Conservation (phyloP, 2,113 vertebrate genomes). For the Gadus chalcogrammus region DNA sequence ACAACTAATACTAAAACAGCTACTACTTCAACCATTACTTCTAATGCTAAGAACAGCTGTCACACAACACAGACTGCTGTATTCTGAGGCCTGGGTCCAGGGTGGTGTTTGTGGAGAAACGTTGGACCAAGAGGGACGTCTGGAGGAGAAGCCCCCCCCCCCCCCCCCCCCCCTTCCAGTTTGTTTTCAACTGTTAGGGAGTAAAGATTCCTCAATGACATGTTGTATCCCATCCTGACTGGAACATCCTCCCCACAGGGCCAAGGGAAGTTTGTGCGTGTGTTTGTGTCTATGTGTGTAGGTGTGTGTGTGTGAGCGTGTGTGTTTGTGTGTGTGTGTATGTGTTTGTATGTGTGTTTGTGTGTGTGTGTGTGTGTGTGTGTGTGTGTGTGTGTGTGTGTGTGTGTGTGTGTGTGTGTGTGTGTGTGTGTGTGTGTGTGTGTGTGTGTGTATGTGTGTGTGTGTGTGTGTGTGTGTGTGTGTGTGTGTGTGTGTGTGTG, state of each 20-base stretch:
- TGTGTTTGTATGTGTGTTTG: not conserved
- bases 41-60: no score
- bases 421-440: not conserved
- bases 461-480: no score
- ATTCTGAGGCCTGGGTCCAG: no score
- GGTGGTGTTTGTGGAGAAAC: no score
- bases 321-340: constrained; percentile 45
- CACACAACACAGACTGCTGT: no score
- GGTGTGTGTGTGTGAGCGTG: constrained; percentile 76
- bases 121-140: no score
- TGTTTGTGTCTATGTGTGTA: constrained; percentile 17
- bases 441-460: not conserved
- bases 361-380: constrained; percentile 2
- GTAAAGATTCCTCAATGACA: constrained; percentile 66
- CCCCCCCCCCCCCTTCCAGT: constrained; percentile 30
- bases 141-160: no score
- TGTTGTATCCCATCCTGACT: constrained; percentile 66
- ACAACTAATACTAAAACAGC: no score
- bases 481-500: not conserved
- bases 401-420: not conserved
- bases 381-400: not conserved
- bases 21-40: no score
- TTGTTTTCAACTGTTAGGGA: constrained; percentile 66
- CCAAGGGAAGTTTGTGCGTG: constrained; percentile 23
- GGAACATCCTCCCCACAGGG: constrained; percentile 66